Evolutionary conservation across 1,140 invertebrate genomes (phyloP).

Genomic region (Anoplolepis gracilipes): DNA sequence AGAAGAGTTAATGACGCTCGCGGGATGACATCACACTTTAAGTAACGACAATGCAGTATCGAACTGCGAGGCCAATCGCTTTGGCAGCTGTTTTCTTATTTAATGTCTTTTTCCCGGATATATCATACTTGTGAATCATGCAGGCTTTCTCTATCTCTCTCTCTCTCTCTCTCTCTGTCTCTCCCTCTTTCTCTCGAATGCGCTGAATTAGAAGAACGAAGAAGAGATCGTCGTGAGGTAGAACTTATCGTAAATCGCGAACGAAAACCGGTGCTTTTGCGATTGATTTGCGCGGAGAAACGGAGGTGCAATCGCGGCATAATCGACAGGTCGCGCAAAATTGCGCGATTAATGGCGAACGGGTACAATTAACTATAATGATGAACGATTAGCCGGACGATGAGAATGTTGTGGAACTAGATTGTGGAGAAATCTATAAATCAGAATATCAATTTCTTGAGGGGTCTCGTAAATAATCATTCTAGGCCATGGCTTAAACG

Average conservation of each 20-base stretch:
- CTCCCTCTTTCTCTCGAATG: not conserved
- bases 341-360: constrained; percentile 49
- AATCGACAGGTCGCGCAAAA: constrained; percentile 45
- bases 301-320: constrained; percentile 29
- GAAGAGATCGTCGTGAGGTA: not conserved
- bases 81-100: not conserved
- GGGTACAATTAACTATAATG: constrained; percentile 54
- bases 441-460: constrained; percentile 35
- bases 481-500: constrained; percentile 26
- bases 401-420: constrained; percentile 31
- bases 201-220: not conserved
- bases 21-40: constrained; percentile 34
- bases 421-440: constrained; percentile 32
- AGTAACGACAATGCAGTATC: constrained; percentile 8
- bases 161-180: too few species aligned
- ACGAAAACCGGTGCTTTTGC: not conserved
- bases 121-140: not conserved
- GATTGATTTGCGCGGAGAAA: constrained; percentile 53
- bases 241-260: constrained; percentile 9
- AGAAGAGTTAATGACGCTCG: not conserved
- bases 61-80: constrained; percentile 12
- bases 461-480: constrained; percentile 13
- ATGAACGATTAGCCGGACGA: constrained; percentile 34
- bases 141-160: too few species aligned
- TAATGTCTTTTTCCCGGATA: not conserved